Evolutionary conservation across 2,888 invertebrate genomes (phyloP), one percentile per base, ranked within the genome.

Genomic region (Leucoma salicis): DNA sequence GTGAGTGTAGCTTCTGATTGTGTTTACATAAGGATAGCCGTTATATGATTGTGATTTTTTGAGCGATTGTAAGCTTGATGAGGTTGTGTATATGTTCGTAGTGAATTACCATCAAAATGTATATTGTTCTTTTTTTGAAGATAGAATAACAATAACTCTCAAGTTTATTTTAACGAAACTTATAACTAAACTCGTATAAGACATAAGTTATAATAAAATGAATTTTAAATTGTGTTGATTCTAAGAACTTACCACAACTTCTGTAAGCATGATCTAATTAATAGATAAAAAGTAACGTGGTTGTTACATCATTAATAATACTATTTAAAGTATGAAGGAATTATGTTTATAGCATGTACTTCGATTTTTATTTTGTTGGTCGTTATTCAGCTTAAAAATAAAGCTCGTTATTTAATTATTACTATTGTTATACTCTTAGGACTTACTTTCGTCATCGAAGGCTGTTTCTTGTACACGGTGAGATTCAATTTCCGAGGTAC

Each of bases 381-480:
- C n/a, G n/a, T n/a, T n/a, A n/a, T n/a, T n/a, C n/a, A n/a, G n/a
- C n/a, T n/a, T n/a, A n/a, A n/a, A n/a, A n/a, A n/a, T n/a, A n/a
- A n/a, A n/a, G n/a, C n/a, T n/a, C n/a, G n/a, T n/a, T n/a, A n/a
- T 21, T 14, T 31, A 3, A 15, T 10, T 11, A 35, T 11, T 10
- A 3, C 28, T 34, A 21, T 31, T 31, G n/a, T 21, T 35, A n/a
- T n/a, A n/a, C n/a, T n/a, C 16, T 7, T 31, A 25, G 13, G 11
- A 57, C 95, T 95, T 91, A 96, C 95, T 95, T 92, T 95, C 95
- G 82, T 95, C 95, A 56, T 94, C 93, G 57, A 92, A 91, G 32
- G 90, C 86, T 14, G 91, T 81, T 45, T 93, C 92, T 52, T 85
- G 94, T 35, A 93, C 89, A 61, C 94, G 91, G 49, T 87, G 88